These are phyloP conservation scores for Neomorphus geoffroyi DNA, from an alignment of 2,797 vertebrate genomes.

Conservation along the genomic window DNA sequence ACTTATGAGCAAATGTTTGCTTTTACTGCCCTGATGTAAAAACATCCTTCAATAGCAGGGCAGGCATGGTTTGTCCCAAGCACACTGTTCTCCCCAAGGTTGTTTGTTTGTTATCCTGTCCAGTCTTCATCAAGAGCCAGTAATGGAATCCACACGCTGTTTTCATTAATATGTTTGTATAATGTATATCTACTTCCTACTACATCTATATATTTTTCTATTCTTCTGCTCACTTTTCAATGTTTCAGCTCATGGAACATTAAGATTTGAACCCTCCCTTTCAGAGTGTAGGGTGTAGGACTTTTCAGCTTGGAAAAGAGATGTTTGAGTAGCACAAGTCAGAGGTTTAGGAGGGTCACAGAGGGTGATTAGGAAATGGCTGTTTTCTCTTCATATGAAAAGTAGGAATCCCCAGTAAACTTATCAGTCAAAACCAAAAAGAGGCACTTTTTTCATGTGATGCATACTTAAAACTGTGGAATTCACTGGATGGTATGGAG, in stretches of 20 bases:
- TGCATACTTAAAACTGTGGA: background rate
- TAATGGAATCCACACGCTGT: background rate
- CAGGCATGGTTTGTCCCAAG: background rate
- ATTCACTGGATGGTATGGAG: background rate
- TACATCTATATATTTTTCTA: background rate
- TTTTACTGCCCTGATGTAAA: background rate
- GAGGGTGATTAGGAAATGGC: background rate
- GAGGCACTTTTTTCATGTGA: background rate
- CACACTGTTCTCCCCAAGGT: background rate
- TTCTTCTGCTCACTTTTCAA: background rate
- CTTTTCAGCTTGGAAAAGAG: background rate
- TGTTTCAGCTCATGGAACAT: background rate
- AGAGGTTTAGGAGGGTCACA: background rate
- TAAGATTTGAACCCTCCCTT: background rate
- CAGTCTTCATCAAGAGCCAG: background rate
- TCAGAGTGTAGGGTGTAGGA: background rate
- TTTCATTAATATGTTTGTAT: background rate
- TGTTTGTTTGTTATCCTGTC: background rate
- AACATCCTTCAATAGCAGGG: background rate
- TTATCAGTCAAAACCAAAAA: background rate
- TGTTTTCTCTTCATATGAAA: background rate
- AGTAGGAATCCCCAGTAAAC: slow-evolving; percentile 14
- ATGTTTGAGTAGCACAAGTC: background rate
- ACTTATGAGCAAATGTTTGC: background rate
- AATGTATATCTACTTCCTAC: background rate